phyloP scores from a whole-genome alignment of 2,888 invertebrate species.

The Luffia ferchaultella region DNA sequence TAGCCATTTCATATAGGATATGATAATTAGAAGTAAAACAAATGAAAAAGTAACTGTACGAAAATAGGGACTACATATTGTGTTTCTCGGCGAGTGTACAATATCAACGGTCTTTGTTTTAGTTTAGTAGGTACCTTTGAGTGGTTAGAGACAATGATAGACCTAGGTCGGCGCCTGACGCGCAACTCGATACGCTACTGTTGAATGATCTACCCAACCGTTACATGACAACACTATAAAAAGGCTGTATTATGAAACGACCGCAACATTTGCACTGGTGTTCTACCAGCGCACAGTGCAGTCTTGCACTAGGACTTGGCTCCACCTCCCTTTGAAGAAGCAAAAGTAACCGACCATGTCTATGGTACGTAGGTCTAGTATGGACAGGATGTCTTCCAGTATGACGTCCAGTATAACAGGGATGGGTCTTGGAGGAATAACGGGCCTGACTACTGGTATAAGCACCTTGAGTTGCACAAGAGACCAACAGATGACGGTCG shows the following conservation, averaged over 20 bases:
- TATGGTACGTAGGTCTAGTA: constrained; percentile 50
- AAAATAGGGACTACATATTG: too few species aligned
- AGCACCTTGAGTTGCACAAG: constrained; percentile 51
- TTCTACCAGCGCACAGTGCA: constrained; percentile 43
- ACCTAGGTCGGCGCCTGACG: constrained; percentile 11
- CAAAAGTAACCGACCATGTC: constrained; percentile 28
- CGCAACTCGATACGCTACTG: not conserved
- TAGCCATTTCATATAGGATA: too few species aligned
- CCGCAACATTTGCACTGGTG: constrained; percentile 54
- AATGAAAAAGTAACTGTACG: too few species aligned
- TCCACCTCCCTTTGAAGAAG: too few species aligned
- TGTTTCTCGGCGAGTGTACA: too few species aligned
- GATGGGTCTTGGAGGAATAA: constrained; percentile 57
- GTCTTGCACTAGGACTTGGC: constrained; percentile 27
- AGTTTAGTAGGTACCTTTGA: constrained; percentile 27
- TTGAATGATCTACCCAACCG: constrained; percentile 13
- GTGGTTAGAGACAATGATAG: constrained; percentile 40
- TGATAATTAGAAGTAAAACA: too few species aligned
- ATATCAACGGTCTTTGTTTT: not conserved
- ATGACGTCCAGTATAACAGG: constrained; percentile 63
- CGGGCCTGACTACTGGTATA: constrained; percentile 51
- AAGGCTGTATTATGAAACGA: constrained; percentile 22
- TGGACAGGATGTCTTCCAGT: constrained; percentile 61
- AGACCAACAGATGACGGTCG: constrained; percentile 57
- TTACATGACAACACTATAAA: constrained; percentile 26